A percentile compares a stretch with the other conserved stretches of the same genome.
Conservation (phyloP, 2,797 vertebrate genomes). For the Ceryle rudis region DNA sequence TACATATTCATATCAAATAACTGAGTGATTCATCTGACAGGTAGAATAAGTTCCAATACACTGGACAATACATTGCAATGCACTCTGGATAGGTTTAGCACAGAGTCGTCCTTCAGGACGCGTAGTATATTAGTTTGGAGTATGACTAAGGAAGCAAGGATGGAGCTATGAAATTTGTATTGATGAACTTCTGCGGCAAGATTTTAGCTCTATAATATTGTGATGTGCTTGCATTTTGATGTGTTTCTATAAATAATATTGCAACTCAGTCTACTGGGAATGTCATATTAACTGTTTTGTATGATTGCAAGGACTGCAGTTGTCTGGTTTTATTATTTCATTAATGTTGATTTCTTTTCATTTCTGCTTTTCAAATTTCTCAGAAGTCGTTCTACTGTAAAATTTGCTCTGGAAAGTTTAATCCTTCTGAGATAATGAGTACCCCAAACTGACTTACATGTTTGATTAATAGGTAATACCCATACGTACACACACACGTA, state of each 20-base stretch:
- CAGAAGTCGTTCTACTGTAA: neutral
- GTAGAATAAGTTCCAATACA: slow-evolving; percentile 33
- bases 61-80: slow-evolving; percentile 11
- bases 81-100: neutral
- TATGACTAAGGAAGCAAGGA: neutral
- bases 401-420: neutral
- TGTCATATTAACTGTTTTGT: neutral
- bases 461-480: neutral
- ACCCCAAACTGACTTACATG: neutral
- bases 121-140: neutral
- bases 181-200: neutral
- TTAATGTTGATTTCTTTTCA: neutral
- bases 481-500: fast-evolving
- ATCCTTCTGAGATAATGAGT: neutral
- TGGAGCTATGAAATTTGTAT: neutral
- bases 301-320: neutral
- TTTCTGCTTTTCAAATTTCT: slow-evolving; percentile 10
- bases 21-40: slow-evolving; percentile 9
- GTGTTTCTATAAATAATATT: slow-evolving; percentile 4
- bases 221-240: slow-evolving; percentile 1
- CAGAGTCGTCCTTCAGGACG: neutral
- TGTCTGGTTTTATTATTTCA: slow-evolving; percentile 14
- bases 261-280: neutral
- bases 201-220: neutral
- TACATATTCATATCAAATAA: slow-evolving; percentile 45